These are phyloP conservation scores for Byasa hedistus DNA, from an alignment of 2,888 invertebrate genomes.

Conservation along the genomic window DNA sequence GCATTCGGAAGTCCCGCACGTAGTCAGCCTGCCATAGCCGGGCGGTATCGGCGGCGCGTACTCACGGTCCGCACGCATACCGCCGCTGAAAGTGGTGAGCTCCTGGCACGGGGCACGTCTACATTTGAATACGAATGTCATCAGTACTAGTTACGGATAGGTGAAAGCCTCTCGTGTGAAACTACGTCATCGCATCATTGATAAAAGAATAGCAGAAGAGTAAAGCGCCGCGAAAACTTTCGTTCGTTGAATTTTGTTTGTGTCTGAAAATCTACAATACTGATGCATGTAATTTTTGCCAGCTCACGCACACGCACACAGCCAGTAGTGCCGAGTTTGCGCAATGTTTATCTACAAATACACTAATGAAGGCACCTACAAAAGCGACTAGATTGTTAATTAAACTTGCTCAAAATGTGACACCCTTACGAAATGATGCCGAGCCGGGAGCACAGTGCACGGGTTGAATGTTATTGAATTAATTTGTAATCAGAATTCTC, in stretches of 20 bases:
- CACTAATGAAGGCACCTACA: slow-evolving; percentile 80
- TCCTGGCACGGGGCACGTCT: slow-evolving; percentile 6
- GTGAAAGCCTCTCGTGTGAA: not conserved
- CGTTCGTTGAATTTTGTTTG: not conserved
- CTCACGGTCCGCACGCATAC: slow-evolving; percentile 48
- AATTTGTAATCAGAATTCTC: slow-evolving; percentile 78
- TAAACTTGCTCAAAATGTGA: slow-evolving; percentile 80
- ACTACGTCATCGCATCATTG: not conserved
- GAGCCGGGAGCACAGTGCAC: slow-evolving; percentile 73
- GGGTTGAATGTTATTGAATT: slow-evolving; percentile 77
- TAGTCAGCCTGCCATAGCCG: slow-evolving; percentile 37
- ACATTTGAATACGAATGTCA: slow-evolving; percentile 24
- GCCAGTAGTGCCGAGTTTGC: slow-evolving; percentile 59
- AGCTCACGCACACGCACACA: slow-evolving; percentile 57
- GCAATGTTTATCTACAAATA: slow-evolving; percentile 79
- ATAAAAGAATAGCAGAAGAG: not conserved
- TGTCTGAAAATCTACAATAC: not conserved
- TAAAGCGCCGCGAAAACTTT: not conserved
- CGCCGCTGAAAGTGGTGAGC: slow-evolving; percentile 28
- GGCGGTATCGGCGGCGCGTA: slow-evolving; percentile 59
- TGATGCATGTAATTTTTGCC: slow-evolving; percentile 35
- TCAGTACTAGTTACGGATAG: slow-evolving; percentile 37
- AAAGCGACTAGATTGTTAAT: slow-evolving; percentile 80
- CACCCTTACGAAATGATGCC: slow-evolving; percentile 77
- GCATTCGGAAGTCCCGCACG: slow-evolving; percentile 72